Conservation (phyloP, 1,140 invertebrate species). For the Phymastichus coffea region DNA sequence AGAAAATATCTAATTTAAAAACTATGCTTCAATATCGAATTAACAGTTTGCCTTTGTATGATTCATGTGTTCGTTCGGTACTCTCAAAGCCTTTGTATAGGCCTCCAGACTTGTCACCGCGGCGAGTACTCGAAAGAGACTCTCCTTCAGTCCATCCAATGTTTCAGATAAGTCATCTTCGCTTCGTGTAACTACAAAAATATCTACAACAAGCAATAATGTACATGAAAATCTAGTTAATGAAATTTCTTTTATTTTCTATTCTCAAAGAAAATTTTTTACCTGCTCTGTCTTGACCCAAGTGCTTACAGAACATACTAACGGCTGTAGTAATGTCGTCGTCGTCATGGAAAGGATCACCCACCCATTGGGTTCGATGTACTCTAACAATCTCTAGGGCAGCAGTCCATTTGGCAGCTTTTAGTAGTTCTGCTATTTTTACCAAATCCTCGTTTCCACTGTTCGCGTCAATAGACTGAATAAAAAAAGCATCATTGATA, state of each 20-base stretch:
- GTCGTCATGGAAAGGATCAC: constrained; percentile 61
- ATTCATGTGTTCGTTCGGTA: constrained; percentile 44
- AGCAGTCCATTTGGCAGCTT: constrained; percentile 64
- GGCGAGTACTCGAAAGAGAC: constrained; percentile 65
- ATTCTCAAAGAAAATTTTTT: constrained; percentile 28
- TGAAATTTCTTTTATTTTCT: background rate
- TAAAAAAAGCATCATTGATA: background rate
- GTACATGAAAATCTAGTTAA: background rate
- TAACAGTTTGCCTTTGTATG: constrained; percentile 51
- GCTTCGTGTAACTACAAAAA: constrained; percentile 64
- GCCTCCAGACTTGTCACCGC: constrained; percentile 60
- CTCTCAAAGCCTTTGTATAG: constrained; percentile 45
- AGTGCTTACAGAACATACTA: constrained; percentile 70
- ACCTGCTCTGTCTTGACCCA: constrained; percentile 70
- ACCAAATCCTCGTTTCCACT: constrained; percentile 58
- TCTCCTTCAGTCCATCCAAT: constrained; percentile 65
- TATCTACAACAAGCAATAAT: constrained; percentile 53
- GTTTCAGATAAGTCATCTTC: constrained; percentile 66
- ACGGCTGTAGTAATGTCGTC: constrained; percentile 68
- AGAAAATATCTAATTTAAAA: background rate
- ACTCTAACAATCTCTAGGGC: constrained; percentile 66
- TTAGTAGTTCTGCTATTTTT: constrained; percentile 63
- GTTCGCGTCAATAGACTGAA: constrained; percentile 2
- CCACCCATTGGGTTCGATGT: constrained; percentile 63
- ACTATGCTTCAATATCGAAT: constrained; percentile 1